Base-by-base conservation (phyloP, 2,113 vertebrate genomes). In the Azemiops feae region DNA sequence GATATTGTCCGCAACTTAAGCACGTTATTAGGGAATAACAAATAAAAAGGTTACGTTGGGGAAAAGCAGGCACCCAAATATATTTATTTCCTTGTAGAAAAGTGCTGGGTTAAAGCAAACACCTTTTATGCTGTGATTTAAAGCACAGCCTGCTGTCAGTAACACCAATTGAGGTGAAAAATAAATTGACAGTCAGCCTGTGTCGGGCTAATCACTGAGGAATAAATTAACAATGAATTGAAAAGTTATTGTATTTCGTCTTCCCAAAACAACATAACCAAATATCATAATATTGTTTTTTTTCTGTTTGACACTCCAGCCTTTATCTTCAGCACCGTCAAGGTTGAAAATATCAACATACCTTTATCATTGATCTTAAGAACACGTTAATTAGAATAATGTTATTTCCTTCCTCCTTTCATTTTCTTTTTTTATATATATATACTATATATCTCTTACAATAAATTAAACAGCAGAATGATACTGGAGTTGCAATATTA, bases 381-480 rank as follows among this genome's bases (percentile, higher is more conserved):
- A 93, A 92, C 3, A 85, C 91, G 96, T 93, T 85, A 94, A 45
- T 47, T 95, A 92, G 92, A 96, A 7, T 95, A 91, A 94, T 96
- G 95, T 95, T 6, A 27, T 60, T 60, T 60, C 58, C 25, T 3
- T 27, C 2, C 25, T 60, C 23, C 25, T 30, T 27, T 27, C 25
- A 9, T 60, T 55, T 22, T 55, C 20, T 25, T 97, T 93, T 92
- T 55, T 1, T 54, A 4, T 55, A 20, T 55, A 20, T 55, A 55
- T 55, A 5, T 57, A 22, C 22, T 97, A 92, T 87, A 95, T n/a
- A 95, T 88, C 93, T 88, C 94, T 93, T 39, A 91, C 94, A 98
- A 98, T 97, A 95, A 97, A 97, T 98, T 97, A 97, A 97, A 96
- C 92, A 96, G 88, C 55, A 96, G 92, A 96, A 97, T 96, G 97